Evolutionary conservation across 2,797 vertebrate species (phyloP), one percentile per base, ranked within the genome.

Genomic region (Pangasius djambal): DNA sequence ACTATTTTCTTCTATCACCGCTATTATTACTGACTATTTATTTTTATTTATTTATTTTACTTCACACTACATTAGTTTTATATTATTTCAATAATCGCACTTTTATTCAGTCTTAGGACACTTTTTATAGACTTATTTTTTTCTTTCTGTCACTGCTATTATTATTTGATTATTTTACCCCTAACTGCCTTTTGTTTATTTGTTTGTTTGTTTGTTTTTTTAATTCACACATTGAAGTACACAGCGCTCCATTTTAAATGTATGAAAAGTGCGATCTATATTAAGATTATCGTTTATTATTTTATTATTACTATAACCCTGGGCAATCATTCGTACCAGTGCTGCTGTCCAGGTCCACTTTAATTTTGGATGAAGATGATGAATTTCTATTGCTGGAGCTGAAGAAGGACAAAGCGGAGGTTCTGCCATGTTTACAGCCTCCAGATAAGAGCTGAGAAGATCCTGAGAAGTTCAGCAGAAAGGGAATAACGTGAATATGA

Each of bases 271-370:
- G 20, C 5, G 28, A 28, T 75, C 28, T 50, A 74, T 48, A 48
- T 48, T 13, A 74, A 44, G 22, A 75, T 44, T 2, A 50, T 50
- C 1, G 2, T 12, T 50, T 50, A 50, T 50, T 50, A 57, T 18
- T 48, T 48, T 18, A 57, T 57, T 57, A 57, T 6, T 57, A 57
- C 22, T 20, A 8, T 18, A 34, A 25, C 55, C 81, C 82, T n/a
- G 40, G 22, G 15, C 40, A 8, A 7, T 16, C 18, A 7, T 67
- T 3, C 72, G 84, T 91, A 96, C 96, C 96, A 6, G 94, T 91
- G 91, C 83, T 95, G 65, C 93, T 93, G 93, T 96, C 94, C 89
- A 96, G 91, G 25, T 96, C 94, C 88, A 97, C 95, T 37, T 93
- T 93, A 67, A 96, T 91, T 85, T 92, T 94, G 0, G 95, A 69